Evolutionary conservation across 2,113 vertebrate genomes (phyloP).

Genomic region (Perognathus longimembris): DNA sequence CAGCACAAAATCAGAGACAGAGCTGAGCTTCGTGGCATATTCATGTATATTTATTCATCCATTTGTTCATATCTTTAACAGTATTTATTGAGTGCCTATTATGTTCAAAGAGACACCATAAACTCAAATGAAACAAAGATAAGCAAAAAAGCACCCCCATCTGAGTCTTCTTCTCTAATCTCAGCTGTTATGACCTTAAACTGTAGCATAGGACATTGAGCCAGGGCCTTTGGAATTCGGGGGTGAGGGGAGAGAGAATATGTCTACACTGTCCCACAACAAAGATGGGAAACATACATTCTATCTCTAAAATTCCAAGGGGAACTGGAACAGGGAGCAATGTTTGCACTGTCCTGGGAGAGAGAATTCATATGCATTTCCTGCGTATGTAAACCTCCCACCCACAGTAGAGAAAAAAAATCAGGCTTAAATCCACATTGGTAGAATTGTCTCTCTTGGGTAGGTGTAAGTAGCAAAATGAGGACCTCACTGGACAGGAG

Average conservation of each 20-base stretch:
- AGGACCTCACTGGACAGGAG: not conserved
- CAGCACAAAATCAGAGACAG: slow-evolving; percentile 1
- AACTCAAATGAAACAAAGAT: slow-evolving; percentile 45
- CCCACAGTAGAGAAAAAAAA: not conserved
- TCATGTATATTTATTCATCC: not conserved
- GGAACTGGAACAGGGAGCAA: slow-evolving; percentile 10
- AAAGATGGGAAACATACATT: not conserved
- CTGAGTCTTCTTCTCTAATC: not conserved
- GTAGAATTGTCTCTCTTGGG: slow-evolving; percentile 3
- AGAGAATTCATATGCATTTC: not conserved
- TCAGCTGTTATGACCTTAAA: slow-evolving; percentile 73
- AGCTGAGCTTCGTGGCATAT: not conserved
- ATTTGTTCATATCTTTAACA: slow-evolving; percentile 24
- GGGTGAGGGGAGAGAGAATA: not conserved
- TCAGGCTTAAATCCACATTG: not conserved
- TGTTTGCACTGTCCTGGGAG: slow-evolving; percentile 7
- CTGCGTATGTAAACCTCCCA: not conserved
- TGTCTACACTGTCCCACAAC: not conserved
- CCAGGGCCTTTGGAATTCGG: not conserved
- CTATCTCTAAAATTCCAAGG: slow-evolving; percentile 46
- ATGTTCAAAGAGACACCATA: slow-evolving; percentile 38
- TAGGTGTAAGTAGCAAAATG: slow-evolving; percentile 1
- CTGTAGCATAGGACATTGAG: not conserved
- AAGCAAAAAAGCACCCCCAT: not conserved
- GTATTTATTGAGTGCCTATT: slow-evolving; percentile 35